These are phyloP conservation scores for Otus sunia DNA, from an alignment of 2,113 vertebrate species.

Conservation along the genomic window DNA sequence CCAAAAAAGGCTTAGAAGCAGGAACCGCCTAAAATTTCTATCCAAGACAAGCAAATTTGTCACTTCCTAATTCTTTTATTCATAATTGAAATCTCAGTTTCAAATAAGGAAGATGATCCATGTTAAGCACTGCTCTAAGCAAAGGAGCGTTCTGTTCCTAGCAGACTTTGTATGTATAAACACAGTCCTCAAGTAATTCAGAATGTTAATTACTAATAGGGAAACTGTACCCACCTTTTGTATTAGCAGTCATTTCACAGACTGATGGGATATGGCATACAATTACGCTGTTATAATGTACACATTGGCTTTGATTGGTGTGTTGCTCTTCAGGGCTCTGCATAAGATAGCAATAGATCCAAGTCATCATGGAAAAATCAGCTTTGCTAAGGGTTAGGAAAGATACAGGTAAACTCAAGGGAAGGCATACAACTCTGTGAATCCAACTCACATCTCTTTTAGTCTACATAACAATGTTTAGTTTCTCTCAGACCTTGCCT, in stretches of 20 bases:
- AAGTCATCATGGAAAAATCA: neutral
- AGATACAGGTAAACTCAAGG: neutral
- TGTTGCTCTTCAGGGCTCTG: neutral
- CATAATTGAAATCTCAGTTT: slow-evolving; percentile 31
- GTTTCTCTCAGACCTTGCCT: neutral
- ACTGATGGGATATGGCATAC: neutral
- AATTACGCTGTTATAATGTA: neutral
- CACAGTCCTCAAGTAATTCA: neutral
- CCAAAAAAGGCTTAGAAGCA: neutral
- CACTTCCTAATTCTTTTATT: slow-evolving; percentile 30
- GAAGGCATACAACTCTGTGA: neutral
- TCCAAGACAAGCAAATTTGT: slow-evolving; percentile 1
- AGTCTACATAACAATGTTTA: neutral
- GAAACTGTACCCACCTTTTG: neutral
- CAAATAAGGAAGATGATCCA: neutral
- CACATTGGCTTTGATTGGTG: neutral
- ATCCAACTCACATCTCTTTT: neutral
- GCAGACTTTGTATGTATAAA: neutral
- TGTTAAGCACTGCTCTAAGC: neutral
- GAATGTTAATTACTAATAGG: neutral
- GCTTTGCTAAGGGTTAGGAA: neutral
- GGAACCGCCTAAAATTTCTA: neutral
- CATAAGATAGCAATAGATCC: neutral
- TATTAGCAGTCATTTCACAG: neutral
- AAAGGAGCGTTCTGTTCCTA: neutral